Base-by-base conservation (phyloP, 2,113 vertebrate species). In the Hypocryptadius cinnamomeus region DNA sequence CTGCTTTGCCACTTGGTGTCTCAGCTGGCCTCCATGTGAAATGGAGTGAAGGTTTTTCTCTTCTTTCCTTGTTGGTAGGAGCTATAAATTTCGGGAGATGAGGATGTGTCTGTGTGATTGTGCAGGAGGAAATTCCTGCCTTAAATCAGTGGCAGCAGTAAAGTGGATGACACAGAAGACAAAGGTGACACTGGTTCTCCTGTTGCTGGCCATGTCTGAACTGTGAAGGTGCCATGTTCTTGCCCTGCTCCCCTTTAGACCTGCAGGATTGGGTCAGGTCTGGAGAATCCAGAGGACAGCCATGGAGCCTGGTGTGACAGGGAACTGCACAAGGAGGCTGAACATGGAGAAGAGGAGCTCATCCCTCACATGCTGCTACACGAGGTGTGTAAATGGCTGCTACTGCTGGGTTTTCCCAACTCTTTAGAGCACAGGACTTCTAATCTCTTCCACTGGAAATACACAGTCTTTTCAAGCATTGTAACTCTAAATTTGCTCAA, bases 201-300 rank as follows among this genome's bases (percentile, higher is more conserved):
- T 76, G 48, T 23, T 47, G 20, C 44, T 91, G 69, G 33, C 44
- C 27, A 4, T 1, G 1, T 18, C 66, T 65, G 25, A 87, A 18
- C 40, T 33, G 51, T n/a, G 30, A 66, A 28, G 6, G 11, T 15
- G 35, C 14, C 28, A 0, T 28, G 21, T 13, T 7, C 18, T 17
- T 1, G 0, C 2, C 8, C 28, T 33, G 3, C 3, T 3, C n/a
- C 20, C 2, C 7, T 37, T 45, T 10, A 69, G 39, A 30, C 13
- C 33, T 15, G 44, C 15, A 25, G 53, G 48, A 31, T 2, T 56
- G 57, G 33, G 24, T 24, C n/a, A 33, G 39, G 9, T 71, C 37
- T 79, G 65, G 70, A 76, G 74, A 71, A 89, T 23, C 27, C 61
- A 40, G 80, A 59, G 30, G 50, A 16, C 3, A 73, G 27, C 33